Evolutionary conservation across 2,888 invertebrate genomes (phyloP).

Genomic region (Hylaea fasciaria): DNA sequence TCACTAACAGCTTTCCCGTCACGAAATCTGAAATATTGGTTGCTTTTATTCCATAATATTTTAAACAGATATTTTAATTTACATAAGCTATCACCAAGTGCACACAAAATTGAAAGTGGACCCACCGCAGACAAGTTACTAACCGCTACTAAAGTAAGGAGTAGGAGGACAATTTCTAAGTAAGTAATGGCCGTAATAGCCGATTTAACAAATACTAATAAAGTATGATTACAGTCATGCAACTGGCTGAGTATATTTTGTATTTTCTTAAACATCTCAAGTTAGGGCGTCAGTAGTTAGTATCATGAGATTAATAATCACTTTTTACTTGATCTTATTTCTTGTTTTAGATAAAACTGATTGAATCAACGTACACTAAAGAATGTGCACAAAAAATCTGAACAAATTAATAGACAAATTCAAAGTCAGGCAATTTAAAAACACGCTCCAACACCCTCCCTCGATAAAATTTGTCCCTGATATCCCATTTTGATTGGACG

Average conservation of each 20-base stretch:
- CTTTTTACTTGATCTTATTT: no score
- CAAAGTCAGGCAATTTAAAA: constrained; percentile 81
- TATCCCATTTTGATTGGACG: constrained; percentile 82
- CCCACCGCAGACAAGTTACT: constrained; percentile 27
- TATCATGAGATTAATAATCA: no score
- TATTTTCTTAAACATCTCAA: no score
- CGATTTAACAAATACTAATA: constrained; percentile 49
- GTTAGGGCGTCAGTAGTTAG: no score
- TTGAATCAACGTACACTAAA: background rate
- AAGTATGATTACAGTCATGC: constrained; percentile 44
- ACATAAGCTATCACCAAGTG: constrained; percentile 16
- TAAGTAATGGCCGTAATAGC: constrained; percentile 38
- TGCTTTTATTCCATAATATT: background rate
- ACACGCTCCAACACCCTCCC: constrained; percentile 76
- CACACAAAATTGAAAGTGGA: constrained; percentile 28
- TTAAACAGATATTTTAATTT: constrained; percentile 17
- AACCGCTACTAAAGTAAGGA: constrained; percentile 11
- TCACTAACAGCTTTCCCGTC: no score
- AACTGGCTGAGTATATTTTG: background rate
- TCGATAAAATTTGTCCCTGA: constrained; percentile 79
- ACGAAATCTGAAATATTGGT: background rate
- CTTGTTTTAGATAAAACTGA: no score
- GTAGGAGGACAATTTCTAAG: constrained; percentile 14
- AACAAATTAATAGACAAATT: constrained; percentile 73
- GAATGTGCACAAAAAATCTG: constrained; percentile 24